Evolutionary conservation across 2,797 vertebrate species (phyloP), one percentile per base, ranked within the genome.

Genomic region (Columba guinea): DNA sequence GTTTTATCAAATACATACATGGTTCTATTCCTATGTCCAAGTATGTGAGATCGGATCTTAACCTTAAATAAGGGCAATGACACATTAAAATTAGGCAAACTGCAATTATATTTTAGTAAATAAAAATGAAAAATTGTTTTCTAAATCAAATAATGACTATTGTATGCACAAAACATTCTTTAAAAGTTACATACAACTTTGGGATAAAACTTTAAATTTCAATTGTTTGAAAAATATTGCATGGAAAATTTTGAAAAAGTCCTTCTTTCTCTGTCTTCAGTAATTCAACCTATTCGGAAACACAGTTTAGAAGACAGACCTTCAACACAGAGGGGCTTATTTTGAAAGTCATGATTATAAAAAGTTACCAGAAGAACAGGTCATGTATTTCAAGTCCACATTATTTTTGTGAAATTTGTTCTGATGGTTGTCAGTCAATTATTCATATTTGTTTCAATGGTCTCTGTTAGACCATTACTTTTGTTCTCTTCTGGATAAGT

Each of bases 391-490:
- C 69, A 93, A 89, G 59, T 93, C 63, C 75, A 85, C 15, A 28
- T 39, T 22, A 56, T 60, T 78, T 77, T 44, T 84, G 15, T 39
- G 32, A 81, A 70, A 82, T 53, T 69, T 60, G 10, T 39, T 71
- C 22, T 19, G 52, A 59, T 23, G 27, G 32, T 4, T 48, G 34
- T 77, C 85, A 74, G 37, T 52, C 78, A 75, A 76, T 90, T 58
- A 85, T 46, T 82, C 26, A 0, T 51, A 49, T 41, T 89, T 89
- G 65, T 87, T 95, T 76, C 83, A 41, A 93, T 89, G 73, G 84
- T 82, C 82, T 95, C 67, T 80, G 97, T 94, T 93, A 98, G 94
- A 59, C 98, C 98, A 59, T 98, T 95, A 80, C 96, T 92, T 76
- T 96, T 73, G 26, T 87, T 92, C 60, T 97, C 96, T 18, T 96